Evolutionary conservation across 2,113 vertebrate genomes (phyloP), one percentile per base, ranked within the genome.

Genomic region (Barbus barbus): DNA sequence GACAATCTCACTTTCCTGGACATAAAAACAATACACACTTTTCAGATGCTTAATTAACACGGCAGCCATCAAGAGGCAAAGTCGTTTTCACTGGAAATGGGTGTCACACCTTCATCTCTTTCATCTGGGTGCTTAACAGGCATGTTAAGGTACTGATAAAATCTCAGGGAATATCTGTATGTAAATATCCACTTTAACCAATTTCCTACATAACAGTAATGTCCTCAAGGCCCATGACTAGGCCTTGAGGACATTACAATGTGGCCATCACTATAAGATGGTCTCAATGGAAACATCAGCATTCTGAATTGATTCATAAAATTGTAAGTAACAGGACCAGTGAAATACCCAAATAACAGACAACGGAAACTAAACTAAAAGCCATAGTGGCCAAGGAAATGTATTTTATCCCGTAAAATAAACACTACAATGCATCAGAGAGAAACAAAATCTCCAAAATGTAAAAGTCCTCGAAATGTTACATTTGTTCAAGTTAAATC

Each of bases 21-120:
- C 58, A 46, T 58, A 31, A 74, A 74, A 33, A 28, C 48, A 79
- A 89, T 85, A 38, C 78, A 74, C 82, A 86, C 83, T 46, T 85
- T 86, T 92, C 88, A 91, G 87, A 75, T 88, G 88, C 78, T 82
- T 89, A 86, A 91, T 92, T 91, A 90, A 88, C 92, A 93, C 89
- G 83, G 91, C 61, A 20, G 72, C 71, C 86, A 87, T 87, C 61
- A 78, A 82, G 84, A 78, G 33, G 18, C 13, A 12, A 51, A 46
- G 56, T 20, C 38, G n/a, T 36, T 65, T n/a, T n/a, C 63, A 79
- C 22, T 86, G 85, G 83, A 91, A 89, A 83, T 77, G 82, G 79
- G 82, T 51, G 41, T 85, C 81, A 84, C 87, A 44, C 41, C 84
- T 91, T 88, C 87, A 86, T 84, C 86, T 79, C 53, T 80, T 44